phyloP scores from a whole-genome alignment of 2,113 vertebrate species.

The human region GRCh38 chr1:145862501-145863000 shows the following conservation, averaged over 20 bases:
- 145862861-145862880: not conserved
- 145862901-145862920: not conserved
- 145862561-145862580: not conserved
- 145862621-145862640: not conserved
- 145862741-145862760: not conserved
- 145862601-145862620: not conserved
- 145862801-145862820: not conserved
- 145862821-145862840: not conserved
- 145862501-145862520: not conserved
- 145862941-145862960: not conserved
- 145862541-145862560: not conserved
- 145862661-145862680: not conserved
- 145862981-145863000: not conserved
- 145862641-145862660: not conserved
- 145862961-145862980: not conserved
- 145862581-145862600: not conserved
- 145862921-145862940: not conserved
- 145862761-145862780: not conserved
- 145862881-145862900: not conserved
- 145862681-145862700: not conserved
- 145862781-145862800: not conserved
- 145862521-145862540: not conserved
- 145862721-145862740: not conserved
- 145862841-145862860: not conserved
- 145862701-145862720: not conserved